Evolutionary conservation across 2,797 vertebrate genomes (phyloP).

Genomic region (Myripristis jacobus): DNA sequence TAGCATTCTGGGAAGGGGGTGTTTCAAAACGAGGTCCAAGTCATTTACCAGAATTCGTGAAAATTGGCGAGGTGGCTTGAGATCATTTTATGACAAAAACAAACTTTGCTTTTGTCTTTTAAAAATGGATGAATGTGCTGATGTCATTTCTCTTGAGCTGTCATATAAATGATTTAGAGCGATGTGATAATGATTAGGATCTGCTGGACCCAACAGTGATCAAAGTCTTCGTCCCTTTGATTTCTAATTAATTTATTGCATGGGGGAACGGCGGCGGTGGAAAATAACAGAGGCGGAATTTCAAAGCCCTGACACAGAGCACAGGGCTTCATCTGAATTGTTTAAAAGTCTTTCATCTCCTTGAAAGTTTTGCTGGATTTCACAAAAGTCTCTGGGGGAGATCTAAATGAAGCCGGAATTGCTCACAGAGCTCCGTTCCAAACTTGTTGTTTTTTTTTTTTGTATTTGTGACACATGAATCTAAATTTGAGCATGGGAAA

Average conservation of each 20-base stretch:
- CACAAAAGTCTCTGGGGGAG: background rate
- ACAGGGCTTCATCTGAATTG: background rate
- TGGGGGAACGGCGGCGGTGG: background rate
- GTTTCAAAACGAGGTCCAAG: background rate
- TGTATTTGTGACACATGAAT: too few species aligned
- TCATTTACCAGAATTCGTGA: constrained; percentile 20
- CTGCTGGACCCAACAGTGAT: background rate
- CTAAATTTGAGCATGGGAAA: too few species aligned
- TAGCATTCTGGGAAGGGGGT: constrained; percentile 4
- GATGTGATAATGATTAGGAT: background rate
- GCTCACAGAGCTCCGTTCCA: too few species aligned
- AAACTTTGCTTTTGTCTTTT: background rate
- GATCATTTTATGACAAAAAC: background rate
- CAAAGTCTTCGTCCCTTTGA: background rate
- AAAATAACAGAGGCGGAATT: background rate
- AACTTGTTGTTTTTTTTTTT: too few species aligned
- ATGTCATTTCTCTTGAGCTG: background rate
- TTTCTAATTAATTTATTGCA: background rate
- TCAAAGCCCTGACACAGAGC: background rate
- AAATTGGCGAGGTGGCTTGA: background rate
- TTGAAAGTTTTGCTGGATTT: too few species aligned
- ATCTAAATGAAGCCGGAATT: too few species aligned
- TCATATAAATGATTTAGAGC: background rate
- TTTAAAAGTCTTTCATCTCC: background rate
- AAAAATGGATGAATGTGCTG: background rate